phyloP scores from a whole-genome alignment of 2,797 vertebrate genomes.

The Cynopterus sphinx region DNA sequence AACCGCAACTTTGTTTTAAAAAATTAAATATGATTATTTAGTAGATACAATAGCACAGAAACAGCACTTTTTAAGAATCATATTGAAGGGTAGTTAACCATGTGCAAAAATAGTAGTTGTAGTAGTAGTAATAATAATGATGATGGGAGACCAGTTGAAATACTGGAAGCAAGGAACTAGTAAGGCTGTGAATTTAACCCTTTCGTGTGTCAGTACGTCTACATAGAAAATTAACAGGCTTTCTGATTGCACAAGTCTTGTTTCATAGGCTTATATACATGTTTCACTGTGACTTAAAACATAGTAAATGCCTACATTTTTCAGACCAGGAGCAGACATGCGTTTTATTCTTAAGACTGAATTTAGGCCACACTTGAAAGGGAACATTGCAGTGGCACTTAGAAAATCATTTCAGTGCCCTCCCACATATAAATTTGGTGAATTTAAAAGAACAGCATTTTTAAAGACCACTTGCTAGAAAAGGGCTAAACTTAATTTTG shows the following conservation, averaged over 20 bases:
- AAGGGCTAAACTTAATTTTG: conserved; percentile 76
- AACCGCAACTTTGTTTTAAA: conserved; percentile 81
- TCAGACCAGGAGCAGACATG: conserved; percentile 78
- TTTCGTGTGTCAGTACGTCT: conserved; percentile 70
- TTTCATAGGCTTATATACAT: conserved; percentile 78
- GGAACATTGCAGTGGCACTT: conserved; percentile 66
- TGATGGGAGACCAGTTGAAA: conserved; percentile 69
- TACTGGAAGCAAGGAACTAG: conserved; percentile 77
- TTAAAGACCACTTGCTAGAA: conserved; percentile 70
- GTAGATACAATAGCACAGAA: conserved; percentile 87
- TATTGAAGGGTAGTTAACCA: conserved; percentile 83
- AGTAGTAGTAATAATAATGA: conserved; percentile 14
- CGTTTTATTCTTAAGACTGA: conserved; percentile 61
- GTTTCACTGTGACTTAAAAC: conserved; percentile 74
- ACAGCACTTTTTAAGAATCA: conserved; percentile 85
- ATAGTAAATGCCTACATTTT: conserved; percentile 61
- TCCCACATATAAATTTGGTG: conserved; percentile 63
- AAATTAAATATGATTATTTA: conserved; percentile 86
- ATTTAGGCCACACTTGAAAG: conserved; percentile 65
- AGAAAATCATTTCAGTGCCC: conserved; percentile 59
- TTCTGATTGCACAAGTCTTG: conserved; percentile 77
- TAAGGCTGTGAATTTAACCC: conserved; percentile 81
- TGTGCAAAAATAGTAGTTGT: conserved; percentile 84
- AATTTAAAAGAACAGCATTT: conserved; percentile 69
- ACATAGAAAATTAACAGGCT: conserved; percentile 79